Evolutionary conservation across 2,888 invertebrate species (phyloP).

Genomic region (Prosopocoilus inquinatus): DNA sequence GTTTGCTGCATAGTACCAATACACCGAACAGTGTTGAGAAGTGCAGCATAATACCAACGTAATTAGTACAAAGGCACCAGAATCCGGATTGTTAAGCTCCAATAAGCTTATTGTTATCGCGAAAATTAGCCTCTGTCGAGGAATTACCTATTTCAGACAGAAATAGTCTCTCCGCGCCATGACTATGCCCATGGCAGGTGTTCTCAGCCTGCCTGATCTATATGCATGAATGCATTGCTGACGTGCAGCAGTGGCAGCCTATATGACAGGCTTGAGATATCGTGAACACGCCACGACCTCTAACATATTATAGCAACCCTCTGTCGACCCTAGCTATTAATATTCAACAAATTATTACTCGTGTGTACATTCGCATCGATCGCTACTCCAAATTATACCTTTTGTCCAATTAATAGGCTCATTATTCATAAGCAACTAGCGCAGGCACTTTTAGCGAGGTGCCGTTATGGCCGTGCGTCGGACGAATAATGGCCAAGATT

Average conservation of each 20-base stretch:
- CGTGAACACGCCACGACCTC: constrained; percentile 14
- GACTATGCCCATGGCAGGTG: not conserved
- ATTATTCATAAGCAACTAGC: not conserved
- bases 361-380: constrained; percentile 18
- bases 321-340: constrained; percentile 17
- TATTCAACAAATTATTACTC: constrained; percentile 23
- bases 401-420: constrained; percentile 5
- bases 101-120: too few species aligned
- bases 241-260: constrained; percentile 16
- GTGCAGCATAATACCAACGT: too few species aligned
- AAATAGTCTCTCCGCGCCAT: not conserved
- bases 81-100: too few species aligned
- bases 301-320: constrained; percentile 19
- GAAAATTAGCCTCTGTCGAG: too few species aligned
- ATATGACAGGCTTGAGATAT: constrained; percentile 14
- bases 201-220: not conserved
- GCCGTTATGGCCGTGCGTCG: too few species aligned
- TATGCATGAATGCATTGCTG: constrained; percentile 15
- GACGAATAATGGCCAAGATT: too few species aligned
- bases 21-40: too few species aligned
- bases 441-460: too few species aligned
- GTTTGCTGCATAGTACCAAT: too few species aligned
- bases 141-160: not conserved
- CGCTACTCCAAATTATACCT: constrained; percentile 8
- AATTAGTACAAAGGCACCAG: too few species aligned